Evolutionary conservation across 2,797 vertebrate species (phyloP).

Genomic region (Gymnothorax javanicus): DNA sequence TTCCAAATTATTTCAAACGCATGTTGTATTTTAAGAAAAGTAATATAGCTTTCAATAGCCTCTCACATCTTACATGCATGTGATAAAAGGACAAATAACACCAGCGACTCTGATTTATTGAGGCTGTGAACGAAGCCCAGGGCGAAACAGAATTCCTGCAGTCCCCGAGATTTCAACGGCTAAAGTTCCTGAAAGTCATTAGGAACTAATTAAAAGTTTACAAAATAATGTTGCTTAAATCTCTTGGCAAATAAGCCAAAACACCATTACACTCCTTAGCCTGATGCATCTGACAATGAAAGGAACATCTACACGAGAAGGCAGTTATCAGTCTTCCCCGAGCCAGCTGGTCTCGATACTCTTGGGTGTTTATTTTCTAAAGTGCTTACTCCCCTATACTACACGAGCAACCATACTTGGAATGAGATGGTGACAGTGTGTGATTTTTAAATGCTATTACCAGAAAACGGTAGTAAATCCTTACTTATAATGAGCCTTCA

Average conservation of each 20-base stretch:
- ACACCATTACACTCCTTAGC: slow-evolving; percentile 50
- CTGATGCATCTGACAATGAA: slow-evolving; percentile 61
- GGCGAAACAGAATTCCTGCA: slow-evolving; percentile 28
- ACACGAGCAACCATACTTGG: slow-evolving; percentile 62
- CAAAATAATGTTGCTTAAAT: slow-evolving; percentile 67
- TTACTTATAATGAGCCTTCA: slow-evolving; percentile 69
- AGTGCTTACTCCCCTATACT: slow-evolving; percentile 59
- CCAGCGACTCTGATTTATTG: slow-evolving; percentile 18
- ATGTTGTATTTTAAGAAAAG: slow-evolving; percentile 7
- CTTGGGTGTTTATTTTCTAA: slow-evolving; percentile 64
- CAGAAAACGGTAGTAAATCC: slow-evolving; percentile 64
- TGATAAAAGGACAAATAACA: slow-evolving; percentile 38
- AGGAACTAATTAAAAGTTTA: slow-evolving; percentile 71
- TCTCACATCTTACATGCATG: slow-evolving; percentile 17
- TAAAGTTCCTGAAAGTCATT: slow-evolving; percentile 58
- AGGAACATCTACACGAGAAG: slow-evolving; percentile 71
- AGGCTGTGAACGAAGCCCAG: neutral
- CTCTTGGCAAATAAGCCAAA: slow-evolving; percentile 46
- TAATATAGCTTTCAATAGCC: slow-evolving; percentile 26
- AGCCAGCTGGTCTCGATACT: slow-evolving; percentile 74
- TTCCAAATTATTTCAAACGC: slow-evolving; percentile 8
- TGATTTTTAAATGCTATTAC: slow-evolving; percentile 61
- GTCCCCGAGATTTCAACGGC: slow-evolving; percentile 55
- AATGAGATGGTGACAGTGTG: slow-evolving; percentile 57
- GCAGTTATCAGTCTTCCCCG: slow-evolving; percentile 77